Conservation (phyloP, 2,888 invertebrate species). For the Drosophila stalkeri region DNA sequence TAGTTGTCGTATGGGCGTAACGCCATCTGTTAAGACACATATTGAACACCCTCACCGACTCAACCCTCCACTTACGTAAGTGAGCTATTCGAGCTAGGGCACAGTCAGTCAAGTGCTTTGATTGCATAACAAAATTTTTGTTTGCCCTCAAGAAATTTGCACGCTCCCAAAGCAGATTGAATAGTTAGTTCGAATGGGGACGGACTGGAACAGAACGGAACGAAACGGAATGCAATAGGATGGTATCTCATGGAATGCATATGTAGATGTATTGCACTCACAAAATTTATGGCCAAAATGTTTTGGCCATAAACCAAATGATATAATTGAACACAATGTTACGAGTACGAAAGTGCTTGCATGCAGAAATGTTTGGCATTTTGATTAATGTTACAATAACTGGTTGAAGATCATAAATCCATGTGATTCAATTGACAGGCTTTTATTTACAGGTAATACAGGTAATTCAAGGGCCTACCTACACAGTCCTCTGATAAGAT, state of each 20-base stretch:
- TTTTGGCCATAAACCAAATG: conserved; percentile 46
- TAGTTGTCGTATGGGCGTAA: conserved; percentile 23
- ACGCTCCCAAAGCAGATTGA: conserved; percentile 29
- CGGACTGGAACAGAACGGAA: background rate
- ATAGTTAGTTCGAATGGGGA: conserved; percentile 22
- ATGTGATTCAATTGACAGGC: conserved; percentile 1
- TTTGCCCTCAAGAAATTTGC: conserved; percentile 55
- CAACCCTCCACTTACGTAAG: conserved; percentile 24
- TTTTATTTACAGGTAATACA: background rate
- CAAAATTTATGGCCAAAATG: conserved; percentile 62
- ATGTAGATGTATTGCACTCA: conserved; percentile 23
- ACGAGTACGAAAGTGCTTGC: background rate
- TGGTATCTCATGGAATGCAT: background rate
- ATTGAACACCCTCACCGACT: background rate
- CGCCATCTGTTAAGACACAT: conserved; percentile 35
- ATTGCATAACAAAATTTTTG: conserved; percentile 63
- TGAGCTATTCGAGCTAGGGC: conserved; percentile 19
- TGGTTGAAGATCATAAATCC: conserved; percentile 10
- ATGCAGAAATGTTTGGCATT: conserved; percentile 10
- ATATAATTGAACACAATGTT: conserved; percentile 61
- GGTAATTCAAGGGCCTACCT: background rate
- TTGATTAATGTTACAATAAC: conserved; percentile 24
- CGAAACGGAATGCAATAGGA: background rate
- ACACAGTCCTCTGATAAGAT: background rate
- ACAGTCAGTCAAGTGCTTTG: conserved; percentile 16